Evolutionary conservation across 2,113 vertebrate species (phyloP).

Genomic region (Aplodontia rufa): DNA sequence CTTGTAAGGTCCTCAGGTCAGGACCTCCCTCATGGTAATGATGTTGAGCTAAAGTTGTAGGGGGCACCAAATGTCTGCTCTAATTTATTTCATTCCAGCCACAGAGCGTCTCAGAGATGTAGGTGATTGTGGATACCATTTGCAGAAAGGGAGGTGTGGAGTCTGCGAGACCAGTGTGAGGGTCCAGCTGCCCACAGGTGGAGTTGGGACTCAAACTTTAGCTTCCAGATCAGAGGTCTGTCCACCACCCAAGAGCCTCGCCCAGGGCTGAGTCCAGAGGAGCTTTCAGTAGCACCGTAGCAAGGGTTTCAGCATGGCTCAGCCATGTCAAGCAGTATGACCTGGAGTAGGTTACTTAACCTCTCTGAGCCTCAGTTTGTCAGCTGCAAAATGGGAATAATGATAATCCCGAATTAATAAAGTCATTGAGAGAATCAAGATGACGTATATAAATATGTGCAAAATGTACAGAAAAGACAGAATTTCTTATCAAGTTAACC

Average conservation of each 20-base stretch:
- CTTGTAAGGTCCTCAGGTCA: neutral
- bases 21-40: too few relatives aligned
- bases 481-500: neutral
- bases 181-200: neutral
- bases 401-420: neutral
- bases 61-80: neutral
- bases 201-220: neutral
- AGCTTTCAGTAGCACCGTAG: neutral
- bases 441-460: neutral
- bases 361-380: conserved; percentile 18
- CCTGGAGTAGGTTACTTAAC: neutral
- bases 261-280: neutral
- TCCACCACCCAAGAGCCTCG: neutral
- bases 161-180: neutral
- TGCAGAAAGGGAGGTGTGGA: neutral
- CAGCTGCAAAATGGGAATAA: neutral
- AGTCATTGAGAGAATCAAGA: neutral
- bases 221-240: neutral
- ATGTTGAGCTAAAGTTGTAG: neutral
- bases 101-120: neutral
- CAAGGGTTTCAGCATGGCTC: neutral
- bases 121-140: neutral
- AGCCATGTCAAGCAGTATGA: neutral
- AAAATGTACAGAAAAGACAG: neutral
- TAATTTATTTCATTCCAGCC: neutral